Conservation (phyloP, 2,113 vertebrate species). For the Pelodiscus sinensis region DNA sequence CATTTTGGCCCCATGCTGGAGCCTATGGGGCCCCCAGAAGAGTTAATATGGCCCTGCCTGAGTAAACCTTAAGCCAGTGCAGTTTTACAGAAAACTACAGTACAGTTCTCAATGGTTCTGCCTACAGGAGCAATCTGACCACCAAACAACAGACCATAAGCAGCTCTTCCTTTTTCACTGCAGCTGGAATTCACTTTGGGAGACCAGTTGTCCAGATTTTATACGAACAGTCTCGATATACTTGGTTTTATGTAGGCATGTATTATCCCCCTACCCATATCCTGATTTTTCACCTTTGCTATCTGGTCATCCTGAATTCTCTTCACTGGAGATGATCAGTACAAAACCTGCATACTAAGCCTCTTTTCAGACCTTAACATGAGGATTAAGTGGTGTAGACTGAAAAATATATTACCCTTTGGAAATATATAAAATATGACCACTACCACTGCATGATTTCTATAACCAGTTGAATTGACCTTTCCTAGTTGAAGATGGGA, state of each 20-base stretch:
- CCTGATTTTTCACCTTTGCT: neutral
- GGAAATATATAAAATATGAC: neutral
- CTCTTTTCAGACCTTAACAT: neutral
- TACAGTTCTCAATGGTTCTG: neutral
- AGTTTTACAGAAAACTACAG: neutral
- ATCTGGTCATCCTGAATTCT: neutral
- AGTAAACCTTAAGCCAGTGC: neutral
- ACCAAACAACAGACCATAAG: neutral
- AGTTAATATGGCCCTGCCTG: too few relatives aligned
- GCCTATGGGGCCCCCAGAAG: too few relatives aligned
- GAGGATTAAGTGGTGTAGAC: neutral
- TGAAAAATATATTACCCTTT: neutral
- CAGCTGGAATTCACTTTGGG: neutral
- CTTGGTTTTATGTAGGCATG: neutral
- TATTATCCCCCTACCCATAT: neutral
- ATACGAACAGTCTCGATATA: neutral
- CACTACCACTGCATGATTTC: neutral
- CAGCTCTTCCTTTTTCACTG: neutral
- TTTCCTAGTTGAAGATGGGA: neutral
- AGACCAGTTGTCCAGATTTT: neutral
- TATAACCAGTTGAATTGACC: neutral
- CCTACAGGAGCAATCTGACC: neutral
- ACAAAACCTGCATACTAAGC: rapidly evolving
- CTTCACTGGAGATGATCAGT: neutral
- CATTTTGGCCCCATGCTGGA: too few relatives aligned